Conservation (phyloP, 2,888 invertebrate genomes). For the Craniophora ligustri region DNA sequence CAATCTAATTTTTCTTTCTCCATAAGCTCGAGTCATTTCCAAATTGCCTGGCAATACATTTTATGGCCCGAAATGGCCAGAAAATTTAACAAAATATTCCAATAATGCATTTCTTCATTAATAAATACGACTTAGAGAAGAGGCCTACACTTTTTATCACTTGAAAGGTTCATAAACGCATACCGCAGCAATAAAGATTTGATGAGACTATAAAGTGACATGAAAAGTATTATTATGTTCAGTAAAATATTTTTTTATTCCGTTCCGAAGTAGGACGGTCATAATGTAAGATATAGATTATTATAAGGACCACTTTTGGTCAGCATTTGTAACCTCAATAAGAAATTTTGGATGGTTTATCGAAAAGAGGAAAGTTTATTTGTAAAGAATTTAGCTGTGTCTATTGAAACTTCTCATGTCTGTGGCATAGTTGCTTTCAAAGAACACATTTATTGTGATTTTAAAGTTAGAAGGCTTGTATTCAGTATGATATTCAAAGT, state of each 20-base stretch:
- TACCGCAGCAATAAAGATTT: slow-evolving; percentile 59
- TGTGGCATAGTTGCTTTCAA: no score
- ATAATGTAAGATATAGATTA: slow-evolving; percentile 45
- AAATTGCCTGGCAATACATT: slow-evolving; percentile 38
- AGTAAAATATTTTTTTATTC: slow-evolving; percentile 59
- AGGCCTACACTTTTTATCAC: slow-evolving; percentile 46
- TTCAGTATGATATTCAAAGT: no score
- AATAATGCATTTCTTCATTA: slow-evolving; percentile 57
- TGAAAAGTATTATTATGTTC: slow-evolving; percentile 56
- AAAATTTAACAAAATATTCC: slow-evolving; percentile 33
- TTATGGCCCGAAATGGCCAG: slow-evolving; percentile 17
- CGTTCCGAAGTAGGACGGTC: slow-evolving; percentile 41
- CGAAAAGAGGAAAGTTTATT: slow-evolving; percentile 29
- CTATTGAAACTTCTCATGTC: no score
- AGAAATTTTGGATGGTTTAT: slow-evolving; percentile 12
- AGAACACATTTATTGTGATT: no score
- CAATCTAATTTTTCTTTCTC: slow-evolving; percentile 1
- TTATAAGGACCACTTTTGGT: slow-evolving; percentile 33
- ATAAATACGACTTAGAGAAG: slow-evolving; percentile 46
- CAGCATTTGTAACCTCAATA: slow-evolving; percentile 39
- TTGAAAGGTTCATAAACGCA: slow-evolving; percentile 57
- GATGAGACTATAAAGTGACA: slow-evolving; percentile 58
- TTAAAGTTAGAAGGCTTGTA: no score
- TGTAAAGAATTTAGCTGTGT: neutral
- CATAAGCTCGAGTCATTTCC: slow-evolving; percentile 4